Evolutionary conservation across 1,140 invertebrate species (phyloP).

Genomic region (Hirudo medicinalis): DNA sequence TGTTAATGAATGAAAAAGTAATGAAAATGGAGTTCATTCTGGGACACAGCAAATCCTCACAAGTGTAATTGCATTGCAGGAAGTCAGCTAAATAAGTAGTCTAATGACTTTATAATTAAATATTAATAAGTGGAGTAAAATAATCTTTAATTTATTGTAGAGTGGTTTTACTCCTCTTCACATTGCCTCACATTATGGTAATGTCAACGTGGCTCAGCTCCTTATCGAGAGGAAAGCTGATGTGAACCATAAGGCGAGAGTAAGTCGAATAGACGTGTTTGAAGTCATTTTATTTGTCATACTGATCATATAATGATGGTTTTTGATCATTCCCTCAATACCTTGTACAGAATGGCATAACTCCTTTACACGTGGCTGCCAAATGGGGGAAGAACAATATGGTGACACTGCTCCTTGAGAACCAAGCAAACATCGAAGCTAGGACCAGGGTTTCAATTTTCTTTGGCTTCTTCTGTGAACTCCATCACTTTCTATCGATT

Average conservation of each 20-base stretch:
- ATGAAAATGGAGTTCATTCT: no score
- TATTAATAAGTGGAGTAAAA: no score
- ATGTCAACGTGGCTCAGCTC: conserved; percentile 82
- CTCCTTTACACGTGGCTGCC: conserved; percentile 80
- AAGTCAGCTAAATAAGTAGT: no score
- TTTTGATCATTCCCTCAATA: background rate
- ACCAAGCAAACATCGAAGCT: conserved; percentile 63
- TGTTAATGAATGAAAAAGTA: no score
- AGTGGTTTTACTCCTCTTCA: conserved; percentile 96
- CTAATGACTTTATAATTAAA: no score
- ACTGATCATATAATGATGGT: background rate
- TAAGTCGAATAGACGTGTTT: background rate
- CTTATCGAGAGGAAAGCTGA: conserved; percentile 88
- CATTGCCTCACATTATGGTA: conserved; percentile 96
- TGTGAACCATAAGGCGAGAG: conserved; percentile 88
- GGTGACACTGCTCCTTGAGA: conserved; percentile 78
- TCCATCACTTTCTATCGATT: conserved; percentile 72
- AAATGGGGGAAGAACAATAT: conserved; percentile 98
- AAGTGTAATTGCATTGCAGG: no score
- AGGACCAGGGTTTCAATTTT: conserved; percentile 70
- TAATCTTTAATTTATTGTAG: conserved; percentile 69
- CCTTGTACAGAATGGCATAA: conserved; percentile 61
- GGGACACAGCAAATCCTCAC: no score
- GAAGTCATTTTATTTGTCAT: background rate
- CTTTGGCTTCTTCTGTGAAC: conserved; percentile 46